A percentile compares a stretch with the other conserved stretches of the same genome.
phyloP scores from a whole-genome alignment of 2,113 vertebrate species.

The Neodontobutis hainanensis region DNA sequence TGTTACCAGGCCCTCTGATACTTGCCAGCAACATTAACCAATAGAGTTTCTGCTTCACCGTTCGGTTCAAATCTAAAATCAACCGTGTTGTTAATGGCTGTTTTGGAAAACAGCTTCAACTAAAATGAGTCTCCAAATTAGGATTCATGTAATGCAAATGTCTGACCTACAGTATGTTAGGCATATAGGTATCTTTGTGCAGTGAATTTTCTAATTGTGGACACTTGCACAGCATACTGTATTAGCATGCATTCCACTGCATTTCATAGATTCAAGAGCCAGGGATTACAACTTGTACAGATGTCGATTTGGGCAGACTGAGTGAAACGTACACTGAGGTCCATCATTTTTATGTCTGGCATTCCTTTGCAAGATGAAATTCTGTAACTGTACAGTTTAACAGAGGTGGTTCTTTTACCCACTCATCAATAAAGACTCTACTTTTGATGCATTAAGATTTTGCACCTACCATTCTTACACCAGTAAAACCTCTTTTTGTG shows the following conservation, averaged over 20 bases:
- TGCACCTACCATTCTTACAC: slow-evolving; percentile 14
- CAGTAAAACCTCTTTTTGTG: not conserved
- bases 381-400: slow-evolving; percentile 79
- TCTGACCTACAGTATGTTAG: slow-evolving; percentile 60
- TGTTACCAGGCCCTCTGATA: slow-evolving; percentile 52
- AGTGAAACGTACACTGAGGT: slow-evolving; percentile 56
- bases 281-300: slow-evolving; percentile 69
- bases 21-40: slow-evolving; percentile 32
- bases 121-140: slow-evolving; percentile 59
- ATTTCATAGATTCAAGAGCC: slow-evolving; percentile 65
- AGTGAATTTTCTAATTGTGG: slow-evolving; percentile 64
- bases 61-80: slow-evolving; percentile 29
- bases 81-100: slow-evolving; percentile 32
- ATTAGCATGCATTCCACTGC: slow-evolving; percentile 76
- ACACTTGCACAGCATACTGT: slow-evolving; percentile 72
- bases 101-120: slow-evolving; percentile 29
- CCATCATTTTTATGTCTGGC: slow-evolving; percentile 71
- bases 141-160: slow-evolving; percentile 65
- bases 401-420: slow-evolving; percentile 78
- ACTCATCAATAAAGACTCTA: slow-evolving; percentile 82
- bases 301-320: slow-evolving; percentile 54
- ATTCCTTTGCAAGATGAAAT: slow-evolving; percentile 70
- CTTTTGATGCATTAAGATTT: slow-evolving; percentile 76
- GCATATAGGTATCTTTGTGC: slow-evolving; percentile 66
- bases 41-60: slow-evolving; percentile 50